phyloP scores from a whole-genome alignment of 92 coral and sea anemone species.

The Scolanthus callimorphus region DNA sequence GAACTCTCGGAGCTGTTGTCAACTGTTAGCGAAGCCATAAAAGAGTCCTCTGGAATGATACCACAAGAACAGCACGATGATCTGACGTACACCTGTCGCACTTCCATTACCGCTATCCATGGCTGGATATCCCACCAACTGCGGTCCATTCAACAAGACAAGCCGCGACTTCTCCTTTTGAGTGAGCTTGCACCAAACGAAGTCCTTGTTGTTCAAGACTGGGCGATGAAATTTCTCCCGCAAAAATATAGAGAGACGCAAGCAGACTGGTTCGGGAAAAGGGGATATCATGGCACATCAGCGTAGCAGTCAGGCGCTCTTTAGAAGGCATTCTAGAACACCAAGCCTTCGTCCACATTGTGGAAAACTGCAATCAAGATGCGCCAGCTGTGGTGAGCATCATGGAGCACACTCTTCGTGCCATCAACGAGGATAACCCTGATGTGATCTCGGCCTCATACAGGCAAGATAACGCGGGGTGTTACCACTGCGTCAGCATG shows the following conservation, averaged over 20 bases:
- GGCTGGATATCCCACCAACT: conserved; percentile 41
- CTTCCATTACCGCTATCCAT: conserved; percentile 20
- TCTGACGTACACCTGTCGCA: conserved; percentile 18
- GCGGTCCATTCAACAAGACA: conserved; percentile 23
- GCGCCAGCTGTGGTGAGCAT: too few species aligned
- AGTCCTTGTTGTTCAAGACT: too few species aligned
- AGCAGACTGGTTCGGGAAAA: conserved; percentile 18
- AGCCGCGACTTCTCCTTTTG: conserved; percentile 6
- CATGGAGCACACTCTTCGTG: too few species aligned
- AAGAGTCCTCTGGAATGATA: conserved; percentile 5
- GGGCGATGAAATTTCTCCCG: too few species aligned
- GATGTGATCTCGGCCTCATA: too few species aligned
- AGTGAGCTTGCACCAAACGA: conserved; percentile 1
- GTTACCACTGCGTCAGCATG: too few species aligned
- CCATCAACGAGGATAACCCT: too few species aligned
- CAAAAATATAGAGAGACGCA: too few species aligned
- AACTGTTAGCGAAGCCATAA: conserved; percentile 11
- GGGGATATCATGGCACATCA: conserved; percentile 19
- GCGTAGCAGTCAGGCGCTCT: neutral
- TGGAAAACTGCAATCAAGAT: too few species aligned
- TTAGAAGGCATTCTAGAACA: neutral
- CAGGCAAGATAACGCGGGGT: too few species aligned
- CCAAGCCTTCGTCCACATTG: too few species aligned
- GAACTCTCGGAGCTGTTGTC: conserved; percentile 13
- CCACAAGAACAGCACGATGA: conserved; percentile 25